A percentile compares a stretch with the other conserved stretches of the same genome.
Evolutionary conservation across 2,797 vertebrate genomes (phyloP).

Genomic region (Darevskia nairensis): DNA sequence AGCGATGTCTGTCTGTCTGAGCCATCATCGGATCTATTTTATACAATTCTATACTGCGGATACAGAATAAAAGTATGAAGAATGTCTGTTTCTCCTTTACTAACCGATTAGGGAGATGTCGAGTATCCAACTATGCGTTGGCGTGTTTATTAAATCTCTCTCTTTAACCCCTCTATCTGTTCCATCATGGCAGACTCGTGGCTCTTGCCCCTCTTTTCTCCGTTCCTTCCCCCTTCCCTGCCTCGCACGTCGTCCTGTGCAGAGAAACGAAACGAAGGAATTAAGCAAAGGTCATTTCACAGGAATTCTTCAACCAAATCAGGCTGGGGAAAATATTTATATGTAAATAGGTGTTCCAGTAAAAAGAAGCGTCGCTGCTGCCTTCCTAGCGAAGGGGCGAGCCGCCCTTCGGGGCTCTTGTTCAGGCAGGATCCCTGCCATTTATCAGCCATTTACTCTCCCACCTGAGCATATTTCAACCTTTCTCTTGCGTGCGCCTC

Average conservation of each 20-base stretch:
- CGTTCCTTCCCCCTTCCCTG: not conserved
- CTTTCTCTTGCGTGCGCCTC: not conserved
- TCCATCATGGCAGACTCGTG: no score
- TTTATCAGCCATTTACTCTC: not conserved
- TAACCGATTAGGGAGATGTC: not conserved
- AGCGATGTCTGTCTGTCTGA: constrained; percentile 32
- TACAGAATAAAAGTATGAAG: constrained; percentile 19
- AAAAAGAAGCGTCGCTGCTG: constrained; percentile 69
- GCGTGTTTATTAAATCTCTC: not conserved
- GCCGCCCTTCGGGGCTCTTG: not conserved
- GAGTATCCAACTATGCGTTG: not conserved
- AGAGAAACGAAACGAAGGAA: constrained; percentile 68
- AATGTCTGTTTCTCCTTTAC: constrained; percentile 22
- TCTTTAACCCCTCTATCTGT: no score
- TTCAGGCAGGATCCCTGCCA: constrained; percentile 47
- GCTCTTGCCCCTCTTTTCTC: not conserved
- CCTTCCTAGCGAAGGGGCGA: not conserved
- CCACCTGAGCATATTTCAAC: no score
- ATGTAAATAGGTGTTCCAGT: constrained; percentile 72
- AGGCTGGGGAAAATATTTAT: constrained; percentile 74
- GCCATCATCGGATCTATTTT: no score
- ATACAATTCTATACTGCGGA: not conserved
- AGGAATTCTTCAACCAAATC: constrained; percentile 66
- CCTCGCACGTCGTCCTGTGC: not conserved
- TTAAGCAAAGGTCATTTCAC: constrained; percentile 67